Conservation (phyloP, 2,113 vertebrate genomes). For the Glaucidium brasilianum region DNA sequence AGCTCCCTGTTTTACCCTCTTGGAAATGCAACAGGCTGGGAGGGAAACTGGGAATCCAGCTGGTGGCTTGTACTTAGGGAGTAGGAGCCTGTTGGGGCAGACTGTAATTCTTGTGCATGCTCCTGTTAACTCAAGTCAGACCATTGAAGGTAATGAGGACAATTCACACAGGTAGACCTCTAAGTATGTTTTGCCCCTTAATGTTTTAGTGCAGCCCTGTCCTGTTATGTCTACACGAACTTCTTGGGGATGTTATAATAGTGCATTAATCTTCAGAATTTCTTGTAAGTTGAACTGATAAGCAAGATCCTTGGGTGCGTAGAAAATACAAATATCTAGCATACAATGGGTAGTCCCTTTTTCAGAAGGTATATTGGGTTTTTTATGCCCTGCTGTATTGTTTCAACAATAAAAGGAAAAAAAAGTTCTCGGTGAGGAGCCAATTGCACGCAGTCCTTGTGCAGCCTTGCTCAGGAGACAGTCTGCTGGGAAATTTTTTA, state of each 20-base stretch:
- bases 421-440: neutral
- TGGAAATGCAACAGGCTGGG: neutral
- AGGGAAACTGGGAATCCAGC: neutral
- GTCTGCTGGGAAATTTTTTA: neutral
- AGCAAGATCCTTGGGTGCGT: neutral
- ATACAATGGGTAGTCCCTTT: neutral
- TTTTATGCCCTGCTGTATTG: accelerated
- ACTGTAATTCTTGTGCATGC: neutral
- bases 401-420: neutral
- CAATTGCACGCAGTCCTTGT: neutral
- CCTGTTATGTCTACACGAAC: accelerated
- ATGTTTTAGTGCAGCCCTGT: neutral
- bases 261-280: neutral
- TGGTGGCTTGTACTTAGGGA: neutral
- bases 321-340: neutral
- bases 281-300: neutral
- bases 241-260: neutral
- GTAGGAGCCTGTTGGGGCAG: neutral
- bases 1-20: neutral
- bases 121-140: neutral
- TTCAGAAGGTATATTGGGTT: neutral
- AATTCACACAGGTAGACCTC: neutral
- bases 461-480: neutral
- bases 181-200: neutral
- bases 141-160: neutral